Base-by-base conservation (phyloP, 2,113 vertebrate species). In the Danio rerio region DNA sequence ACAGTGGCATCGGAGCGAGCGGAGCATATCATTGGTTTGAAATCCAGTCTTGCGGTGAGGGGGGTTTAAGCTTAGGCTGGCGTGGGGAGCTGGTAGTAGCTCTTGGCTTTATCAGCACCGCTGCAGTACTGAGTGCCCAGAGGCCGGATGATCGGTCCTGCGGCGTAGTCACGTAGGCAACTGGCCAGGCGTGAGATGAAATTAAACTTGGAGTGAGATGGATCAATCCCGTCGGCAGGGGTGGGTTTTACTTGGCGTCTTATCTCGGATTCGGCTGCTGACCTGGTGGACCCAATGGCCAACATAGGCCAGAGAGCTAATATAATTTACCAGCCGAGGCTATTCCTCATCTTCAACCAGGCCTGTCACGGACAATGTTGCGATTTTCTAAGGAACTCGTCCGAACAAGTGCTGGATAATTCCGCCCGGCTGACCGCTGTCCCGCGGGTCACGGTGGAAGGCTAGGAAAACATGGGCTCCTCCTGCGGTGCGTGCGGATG, bases 1-100 rank as follows among this genome's bases (percentile, higher is more conserved):
- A 84, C 68, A 85, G 88, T 83, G 85, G 87, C 89, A 91, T 89
- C 85, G 81, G 86, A 80, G 81, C 81, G 86, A 86, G 86, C 84
- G 63, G 78, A 88, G 90, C 65, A 42, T 56, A 73, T 74, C 63
- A 56, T 55, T 82, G 70, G 80, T 86, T 56, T 84, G 82, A 88
- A 92, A 91, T 79, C 82, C 80, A 63, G 50, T 75, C 77, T 75
- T 45, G 13, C 78, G 43, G 45, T 11, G 9, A 59, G 75, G 83
- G 75, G 83, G 84, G 82, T 83, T 77, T 82, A 59, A 83, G 76
- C 83, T 31, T n/a, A 72, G 71, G 52, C 49, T 68, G 20, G 66
- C 13, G 20, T 31, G 66, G 55, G 50, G 45, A 47, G 79, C 16
- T 42, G 47, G 69, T 52, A 20, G 56, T 20, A 65, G 62, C 62